phyloP scores from a whole-genome alignment of 2,888 invertebrate species.

The Thymelicus lineola region DNA sequence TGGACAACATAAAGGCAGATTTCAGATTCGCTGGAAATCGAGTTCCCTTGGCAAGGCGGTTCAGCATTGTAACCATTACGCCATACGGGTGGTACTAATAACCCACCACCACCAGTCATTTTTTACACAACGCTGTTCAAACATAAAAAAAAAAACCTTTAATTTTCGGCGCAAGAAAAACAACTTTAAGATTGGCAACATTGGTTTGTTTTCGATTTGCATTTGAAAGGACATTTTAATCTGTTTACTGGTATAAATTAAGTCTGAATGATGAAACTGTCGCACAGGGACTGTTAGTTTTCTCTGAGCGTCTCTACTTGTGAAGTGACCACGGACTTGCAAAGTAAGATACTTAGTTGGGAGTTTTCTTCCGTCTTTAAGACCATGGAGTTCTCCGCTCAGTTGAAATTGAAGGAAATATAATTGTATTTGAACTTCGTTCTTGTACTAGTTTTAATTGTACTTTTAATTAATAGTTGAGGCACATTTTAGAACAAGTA shows the following conservation, averaged over 20 bases:
- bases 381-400: conserved; percentile 26
- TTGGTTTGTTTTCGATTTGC: not conserved
- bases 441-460: conserved; percentile 24
- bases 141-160: not conserved
- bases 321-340: conserved; percentile 34
- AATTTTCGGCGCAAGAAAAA: not conserved
- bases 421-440: conserved; percentile 27
- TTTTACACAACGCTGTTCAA: not conserved
- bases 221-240: conserved; percentile 11
- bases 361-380: conserved; percentile 32
- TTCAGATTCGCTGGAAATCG: too few species aligned
- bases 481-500: too few species aligned
- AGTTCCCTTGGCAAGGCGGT: too few species aligned
- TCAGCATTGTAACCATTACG: too few species aligned
- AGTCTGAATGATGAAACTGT: conserved; percentile 31
- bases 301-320: conserved; percentile 28
- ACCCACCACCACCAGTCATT: too few species aligned
- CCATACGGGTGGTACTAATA: too few species aligned
- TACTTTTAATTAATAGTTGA: conserved; percentile 9
- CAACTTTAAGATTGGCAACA: not conserved
- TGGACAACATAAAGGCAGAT: too few species aligned
- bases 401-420: conserved; percentile 24
- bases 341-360: conserved; percentile 38
- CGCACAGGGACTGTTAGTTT: conserved; percentile 33
- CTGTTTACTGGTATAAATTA: conserved; percentile 28